phyloP scores from a whole-genome alignment of 1,140 invertebrate genomes.

The Holotrichia oblita region DNA sequence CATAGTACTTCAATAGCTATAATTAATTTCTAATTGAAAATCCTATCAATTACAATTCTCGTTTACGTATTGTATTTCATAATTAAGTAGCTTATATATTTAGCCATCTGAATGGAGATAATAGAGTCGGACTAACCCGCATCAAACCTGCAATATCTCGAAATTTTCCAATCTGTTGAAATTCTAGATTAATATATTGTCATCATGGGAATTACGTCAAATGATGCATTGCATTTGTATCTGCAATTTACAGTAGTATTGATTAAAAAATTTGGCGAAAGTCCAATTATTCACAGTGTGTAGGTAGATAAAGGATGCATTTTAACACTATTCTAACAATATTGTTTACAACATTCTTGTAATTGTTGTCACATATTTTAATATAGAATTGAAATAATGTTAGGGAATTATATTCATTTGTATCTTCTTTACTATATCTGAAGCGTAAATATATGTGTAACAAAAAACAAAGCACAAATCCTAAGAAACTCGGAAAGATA shows the following conservation, averaged over 20 bases:
- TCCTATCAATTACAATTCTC: no score
- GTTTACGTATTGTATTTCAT: no score
- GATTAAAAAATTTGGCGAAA: not conserved
- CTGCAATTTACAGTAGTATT: not conserved
- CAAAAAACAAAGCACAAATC: not conserved
- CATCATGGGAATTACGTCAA: not conserved
- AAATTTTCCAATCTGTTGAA: not conserved
- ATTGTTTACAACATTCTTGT: no score
- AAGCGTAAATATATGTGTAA: not conserved
- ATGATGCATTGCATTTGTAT: not conserved
- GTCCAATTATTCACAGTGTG: not conserved
- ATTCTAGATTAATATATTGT: not conserved
- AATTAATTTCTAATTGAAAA: no score
- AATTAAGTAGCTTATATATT: no score
- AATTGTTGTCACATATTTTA: no score
- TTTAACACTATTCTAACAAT: no score
- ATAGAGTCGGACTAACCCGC: no score
- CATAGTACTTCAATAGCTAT: no score
- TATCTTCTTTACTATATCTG: not conserved
- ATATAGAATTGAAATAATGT: not conserved
- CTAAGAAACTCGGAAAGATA: not conserved
- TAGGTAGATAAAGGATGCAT: no score
- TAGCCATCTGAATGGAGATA: no score
- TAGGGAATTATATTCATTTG: not conserved
- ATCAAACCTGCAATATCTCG: no score